Evolutionary conservation across 2,113 vertebrate species (phyloP).

Genomic region (Ranitomeya imitator): DNA sequence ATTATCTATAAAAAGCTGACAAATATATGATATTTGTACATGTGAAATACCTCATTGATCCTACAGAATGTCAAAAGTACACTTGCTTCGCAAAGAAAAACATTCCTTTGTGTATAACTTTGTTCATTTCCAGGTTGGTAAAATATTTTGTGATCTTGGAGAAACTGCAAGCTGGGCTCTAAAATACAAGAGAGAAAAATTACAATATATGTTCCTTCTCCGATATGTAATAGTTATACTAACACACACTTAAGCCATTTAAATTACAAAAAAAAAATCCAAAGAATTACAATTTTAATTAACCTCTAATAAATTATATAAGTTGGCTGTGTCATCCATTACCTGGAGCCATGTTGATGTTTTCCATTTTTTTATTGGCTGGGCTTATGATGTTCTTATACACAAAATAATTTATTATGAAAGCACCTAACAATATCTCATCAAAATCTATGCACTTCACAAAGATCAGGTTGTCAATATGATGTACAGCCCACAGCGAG

Average conservation of each 20-base stretch:
- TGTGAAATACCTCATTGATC: conserved; percentile 38
- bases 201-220: neutral
- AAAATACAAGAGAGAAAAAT: conserved; percentile 11
- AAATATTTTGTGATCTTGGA: conserved; percentile 18
- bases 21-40: neutral
- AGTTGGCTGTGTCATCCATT: neutral
- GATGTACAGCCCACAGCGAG: conserved; percentile 81
- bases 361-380: neutral
- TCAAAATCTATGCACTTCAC: conserved; percentile 74
- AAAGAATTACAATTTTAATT: too few relatives aligned
- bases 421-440: conserved; percentile 70
- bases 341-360: neutral
- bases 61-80: conserved; percentile 52
- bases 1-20: neutral
- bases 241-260: too few relatives aligned
- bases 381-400: neutral
- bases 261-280: too few relatives aligned
- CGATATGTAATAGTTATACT: neutral
- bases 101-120: neutral
- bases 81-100: conserved; percentile 14
- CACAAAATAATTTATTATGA: conserved; percentile 61
- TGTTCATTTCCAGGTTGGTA: neutral
- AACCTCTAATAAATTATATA: too few relatives aligned
- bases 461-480: conserved; percentile 81
- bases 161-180: conserved; percentile 44